phyloP scores from a whole-genome alignment of 2,113 vertebrate species.

The Elgaria multicarinata region DNA sequence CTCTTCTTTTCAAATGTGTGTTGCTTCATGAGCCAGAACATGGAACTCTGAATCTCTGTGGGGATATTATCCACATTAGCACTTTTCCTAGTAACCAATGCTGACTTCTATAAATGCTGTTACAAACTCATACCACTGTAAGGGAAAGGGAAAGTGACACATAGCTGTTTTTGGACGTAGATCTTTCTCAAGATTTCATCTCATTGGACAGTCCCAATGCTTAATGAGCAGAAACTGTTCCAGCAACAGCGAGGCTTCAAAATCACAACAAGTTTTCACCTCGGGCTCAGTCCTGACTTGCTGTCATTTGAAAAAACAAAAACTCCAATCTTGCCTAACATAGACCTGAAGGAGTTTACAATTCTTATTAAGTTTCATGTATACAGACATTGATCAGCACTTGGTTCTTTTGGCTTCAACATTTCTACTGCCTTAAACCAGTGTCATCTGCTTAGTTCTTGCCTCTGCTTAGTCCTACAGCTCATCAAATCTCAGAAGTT shows the following conservation, averaged over 20 bases:
- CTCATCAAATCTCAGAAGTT: conserved; percentile 96
- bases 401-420: not conserved
- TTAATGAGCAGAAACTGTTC: conserved; percentile 7
- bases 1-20: not conserved
- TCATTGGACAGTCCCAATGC: not conserved
- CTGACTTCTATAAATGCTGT: not conserved
- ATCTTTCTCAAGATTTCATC: not conserved
- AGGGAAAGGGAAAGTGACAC: not conserved
- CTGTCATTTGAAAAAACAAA: not conserved
- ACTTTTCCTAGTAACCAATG: not conserved
- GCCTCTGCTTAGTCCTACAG: conserved; percentile 86
- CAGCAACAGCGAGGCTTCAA: not conserved
- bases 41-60: not conserved
- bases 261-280: not conserved
- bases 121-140: not conserved
- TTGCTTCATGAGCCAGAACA: not conserved
- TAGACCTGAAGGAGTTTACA: not conserved
- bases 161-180: not conserved
- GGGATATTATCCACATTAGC: not conserved
- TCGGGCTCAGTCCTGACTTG: not conserved
- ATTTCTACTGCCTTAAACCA: not conserved
- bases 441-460: not conserved
- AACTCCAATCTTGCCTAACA: not conserved
- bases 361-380: not conserved
- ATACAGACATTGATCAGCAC: not conserved